Base-by-base conservation (phyloP, 2,888 invertebrate genomes). In the Digitonthophagus gazella region DNA sequence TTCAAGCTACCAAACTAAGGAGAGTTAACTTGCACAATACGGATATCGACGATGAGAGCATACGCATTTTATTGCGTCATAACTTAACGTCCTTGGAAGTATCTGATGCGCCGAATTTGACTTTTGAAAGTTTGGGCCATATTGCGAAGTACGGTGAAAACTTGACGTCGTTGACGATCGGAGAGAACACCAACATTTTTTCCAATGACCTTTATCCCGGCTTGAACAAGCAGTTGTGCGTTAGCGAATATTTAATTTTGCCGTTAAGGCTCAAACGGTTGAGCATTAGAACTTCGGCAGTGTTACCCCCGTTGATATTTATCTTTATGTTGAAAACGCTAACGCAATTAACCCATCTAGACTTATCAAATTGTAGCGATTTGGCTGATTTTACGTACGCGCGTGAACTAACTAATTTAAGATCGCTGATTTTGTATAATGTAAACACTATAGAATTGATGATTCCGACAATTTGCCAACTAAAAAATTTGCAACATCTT, bases 371-470 rank as follows among this genome's bases (percentile, higher is more conserved):
- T 74, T 91, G 90, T 77, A 83, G 84, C 70, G 85, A 88, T 20
- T 81, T 89, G 16, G 86, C 86, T n/a, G 86, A 89, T 71, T 87
- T 94, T 70, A 86, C 88, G 77, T 91, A 68, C 44, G 64, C 68
- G 44, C 66, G 64, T 22, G 58, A 88, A 73, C 82, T 95, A 74
- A 86, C 86, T 22, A 87, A 90, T 77, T 84, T 97, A 73, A 85
- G 86, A 16, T 91, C 91, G 1, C 84, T 97, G 14, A 88, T 93
- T 73, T 84, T 97, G 63, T 93, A 94, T 79, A 93, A 95, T 84
- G 93, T 96, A 2, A 87, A 88, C 65, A 86, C 87, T 80, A 84
- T 90, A 16, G 87, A 88, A 75, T 86, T 87, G 73, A 85, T 88
- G 71, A 84, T 90, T 69, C 85, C 87, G 71, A 87, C 88, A 77